Evolutionary conservation across 2,113 vertebrate genomes (phyloP), one percentile per base, ranked within the genome.

Genomic region (Centropus unirufus): DNA sequence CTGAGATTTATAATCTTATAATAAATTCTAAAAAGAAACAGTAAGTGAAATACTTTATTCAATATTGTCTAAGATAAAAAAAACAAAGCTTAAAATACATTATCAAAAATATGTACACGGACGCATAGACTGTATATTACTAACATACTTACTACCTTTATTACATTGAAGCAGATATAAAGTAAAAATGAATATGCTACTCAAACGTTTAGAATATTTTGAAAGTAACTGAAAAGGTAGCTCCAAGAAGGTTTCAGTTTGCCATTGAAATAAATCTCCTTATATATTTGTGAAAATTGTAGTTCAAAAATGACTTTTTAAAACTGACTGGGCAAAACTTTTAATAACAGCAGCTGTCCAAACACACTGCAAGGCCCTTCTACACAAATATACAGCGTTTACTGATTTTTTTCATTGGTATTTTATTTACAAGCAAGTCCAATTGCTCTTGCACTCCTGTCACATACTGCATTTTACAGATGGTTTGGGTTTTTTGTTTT

Each of bases 281-380:
- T 63, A 55, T 49, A 73, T 79, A 67, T 64, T 93, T 93, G 80
- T 70, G 90, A 76, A 96, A 92, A 91, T 49, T 42, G 57, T 30
- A 47, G 54, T 89, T 86, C 84, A 72, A 75, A 92, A 55, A 58
- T 8, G 8, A 30, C 1, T 72, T 92, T 94, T 77, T 84, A 6
- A 63, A 92, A 89, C 69, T 62, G 68, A 58, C 66, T 94, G 97
- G 91, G 95, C 82, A 95, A 90, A 89, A 92, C 49, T 58, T 85
- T 95, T 83, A 85, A 93, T 64, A 89, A 83, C 84, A 92, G 64
- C 95, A 97, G 88, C 97, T 98, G 96, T 97, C 62, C 90, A 98
- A 98, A 97, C 93, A 97, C n/a, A 39, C 89, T 73, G 61, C 51
- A 64, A 83, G 95, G 90, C 34, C 47, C 55, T 83, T 85, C 78